Conservation (phyloP, 2,113 vertebrate species). For the Condylura cristata region DNA sequence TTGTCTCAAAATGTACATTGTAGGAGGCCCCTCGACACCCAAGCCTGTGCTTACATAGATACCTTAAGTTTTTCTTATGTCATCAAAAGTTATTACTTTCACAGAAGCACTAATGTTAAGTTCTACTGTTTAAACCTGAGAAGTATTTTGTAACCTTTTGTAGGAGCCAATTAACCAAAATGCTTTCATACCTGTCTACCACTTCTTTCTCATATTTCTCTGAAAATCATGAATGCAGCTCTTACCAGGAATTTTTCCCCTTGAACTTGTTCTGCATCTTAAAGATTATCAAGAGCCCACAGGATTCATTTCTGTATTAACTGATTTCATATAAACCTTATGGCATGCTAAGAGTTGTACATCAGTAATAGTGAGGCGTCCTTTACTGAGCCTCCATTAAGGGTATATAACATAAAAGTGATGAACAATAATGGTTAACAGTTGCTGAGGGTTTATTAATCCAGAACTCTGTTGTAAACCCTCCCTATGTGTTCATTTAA, state of each 20-base stretch:
- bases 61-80: slow-evolving; percentile 12
- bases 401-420: not conserved
- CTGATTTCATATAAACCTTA: not conserved
- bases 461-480: not conserved
- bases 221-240: not conserved
- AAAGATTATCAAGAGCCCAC: not conserved
- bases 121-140: not conserved
- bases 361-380: not conserved
- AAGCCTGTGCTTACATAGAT: not conserved
- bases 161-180: slow-evolving; percentile 3
- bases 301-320: not conserved
- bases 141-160: not conserved
- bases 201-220: not conserved
- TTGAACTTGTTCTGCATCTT: not conserved
- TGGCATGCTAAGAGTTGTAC: not conserved
- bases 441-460: slow-evolving; percentile 1
- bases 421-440: not conserved
- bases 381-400: not conserved
- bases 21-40: not conserved
- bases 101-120: not conserved
- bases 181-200: not conserved
- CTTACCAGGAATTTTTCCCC: not conserved
- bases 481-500: not conserved
- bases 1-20: slow-evolving; percentile 17
- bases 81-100: slow-evolving; percentile 38